These are phyloP conservation scores for Nettapus auritus DNA, from an alignment of 2,113 vertebrate genomes.

Conservation along the genomic window DNA sequence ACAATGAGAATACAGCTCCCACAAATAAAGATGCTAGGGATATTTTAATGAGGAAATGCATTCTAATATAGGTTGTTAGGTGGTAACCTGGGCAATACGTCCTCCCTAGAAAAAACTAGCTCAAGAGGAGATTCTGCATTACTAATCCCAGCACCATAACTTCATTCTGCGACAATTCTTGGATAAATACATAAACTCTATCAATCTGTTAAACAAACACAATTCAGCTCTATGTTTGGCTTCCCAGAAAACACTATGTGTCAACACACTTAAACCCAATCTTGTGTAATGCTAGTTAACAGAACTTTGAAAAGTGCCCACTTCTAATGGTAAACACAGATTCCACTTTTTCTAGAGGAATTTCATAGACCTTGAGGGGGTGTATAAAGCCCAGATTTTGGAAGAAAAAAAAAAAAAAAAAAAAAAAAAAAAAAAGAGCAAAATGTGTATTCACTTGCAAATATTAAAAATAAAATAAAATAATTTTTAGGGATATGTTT, in stretches of 20 bases:
- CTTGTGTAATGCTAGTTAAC: background rate
- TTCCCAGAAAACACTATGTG: constrained; percentile 1
- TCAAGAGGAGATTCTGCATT: background rate
- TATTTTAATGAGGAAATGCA: background rate
- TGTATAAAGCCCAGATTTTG: background rate
- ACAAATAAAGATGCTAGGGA: background rate
- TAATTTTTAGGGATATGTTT: background rate
- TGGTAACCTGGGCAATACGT: background rate
- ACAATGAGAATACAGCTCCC: background rate
- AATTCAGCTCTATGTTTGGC: background rate
- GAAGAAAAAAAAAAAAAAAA: background rate
- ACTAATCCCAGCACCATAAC: background rate
- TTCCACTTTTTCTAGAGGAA: background rate
- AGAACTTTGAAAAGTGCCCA: background rate
- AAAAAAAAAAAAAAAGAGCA: background rate
- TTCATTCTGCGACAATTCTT: background rate
- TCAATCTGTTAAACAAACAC: background rate
- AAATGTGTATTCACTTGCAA: background rate
- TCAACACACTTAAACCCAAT: background rate
- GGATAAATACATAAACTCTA: background rate
- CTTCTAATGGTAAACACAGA: background rate
- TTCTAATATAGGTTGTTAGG: background rate
- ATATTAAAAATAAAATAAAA: background rate
- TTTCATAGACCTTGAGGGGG: background rate
- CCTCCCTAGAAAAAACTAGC: background rate